A percentile compares a stretch with the other conserved stretches of the same genome.
phyloP scores from a whole-genome alignment of 2,888 invertebrate species.

The Drosophila demipolita region DNA sequence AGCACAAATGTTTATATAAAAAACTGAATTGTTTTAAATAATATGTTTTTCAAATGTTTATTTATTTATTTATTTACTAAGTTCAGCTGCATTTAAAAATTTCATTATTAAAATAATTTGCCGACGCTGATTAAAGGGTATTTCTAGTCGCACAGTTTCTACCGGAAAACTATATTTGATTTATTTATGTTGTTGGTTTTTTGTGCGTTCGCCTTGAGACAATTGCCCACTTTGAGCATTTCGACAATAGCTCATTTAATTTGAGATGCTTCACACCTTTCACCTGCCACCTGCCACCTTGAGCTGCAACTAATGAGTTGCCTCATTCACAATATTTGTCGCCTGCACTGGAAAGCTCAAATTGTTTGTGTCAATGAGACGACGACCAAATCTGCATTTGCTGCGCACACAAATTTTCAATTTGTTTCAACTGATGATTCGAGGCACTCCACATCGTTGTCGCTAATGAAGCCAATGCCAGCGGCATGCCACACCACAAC shows the following conservation, averaged over 20 bases:
- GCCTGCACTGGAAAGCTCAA: slow-evolving; percentile 41
- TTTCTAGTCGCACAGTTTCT: not conserved
- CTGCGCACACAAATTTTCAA: slow-evolving; percentile 41
- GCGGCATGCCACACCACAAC: not conserved
- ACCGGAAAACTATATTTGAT: not conserved
- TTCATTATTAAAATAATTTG: not conserved
- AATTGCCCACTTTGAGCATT: slow-evolving; percentile 6
- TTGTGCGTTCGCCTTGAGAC: slow-evolving; percentile 7
- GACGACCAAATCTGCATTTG: slow-evolving; percentile 23
- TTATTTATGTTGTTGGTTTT: not conserved
- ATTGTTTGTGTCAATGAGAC: slow-evolving; percentile 1
- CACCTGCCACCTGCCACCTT: slow-evolving; percentile 37
- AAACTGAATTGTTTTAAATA: not conserved
- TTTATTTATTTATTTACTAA: not conserved
- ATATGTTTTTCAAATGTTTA: not conserved
- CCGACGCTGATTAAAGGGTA: not conserved
- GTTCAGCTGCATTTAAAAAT: not conserved
- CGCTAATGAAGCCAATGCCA: slow-evolving; percentile 76
- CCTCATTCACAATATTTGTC: slow-evolving; percentile 55
- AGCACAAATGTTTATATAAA: too few species aligned
- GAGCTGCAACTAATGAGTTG: slow-evolving; percentile 56
- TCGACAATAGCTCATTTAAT: slow-evolving; percentile 42
- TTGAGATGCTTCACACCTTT: slow-evolving; percentile 48
- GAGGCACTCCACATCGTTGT: slow-evolving; percentile 21
- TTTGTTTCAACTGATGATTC: slow-evolving; percentile 72